Evolutionary conservation across 1,140 invertebrate genomes (phyloP).

Genomic region (Euwallacea similis): DNA sequence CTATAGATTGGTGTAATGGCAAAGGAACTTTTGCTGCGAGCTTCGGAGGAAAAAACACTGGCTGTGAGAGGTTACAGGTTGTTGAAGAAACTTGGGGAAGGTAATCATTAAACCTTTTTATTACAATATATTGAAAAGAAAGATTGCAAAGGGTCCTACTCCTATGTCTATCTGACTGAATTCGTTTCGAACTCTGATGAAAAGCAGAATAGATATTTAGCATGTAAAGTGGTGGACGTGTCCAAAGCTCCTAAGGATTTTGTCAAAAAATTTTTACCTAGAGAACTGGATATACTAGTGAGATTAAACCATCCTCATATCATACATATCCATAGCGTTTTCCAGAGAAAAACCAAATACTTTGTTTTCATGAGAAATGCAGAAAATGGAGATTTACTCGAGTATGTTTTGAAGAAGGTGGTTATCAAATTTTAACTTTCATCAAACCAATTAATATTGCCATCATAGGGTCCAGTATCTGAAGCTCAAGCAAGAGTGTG

Average conservation of each 20-base stretch:
- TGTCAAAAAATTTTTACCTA: slow-evolving; percentile 71
- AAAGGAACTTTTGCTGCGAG: slow-evolving; percentile 29
- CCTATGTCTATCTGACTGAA: slow-evolving; percentile 65
- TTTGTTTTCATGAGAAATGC: slow-evolving; percentile 71
- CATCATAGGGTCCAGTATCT: slow-evolving; percentile 56
- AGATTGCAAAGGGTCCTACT: slow-evolving; percentile 56
- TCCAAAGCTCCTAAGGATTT: slow-evolving; percentile 71
- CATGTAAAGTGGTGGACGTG: slow-evolving; percentile 76
- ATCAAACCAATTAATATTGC: background rate
- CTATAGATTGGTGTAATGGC: slow-evolving; percentile 12
- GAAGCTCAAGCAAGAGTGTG: slow-evolving; percentile 68
- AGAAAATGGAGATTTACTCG: slow-evolving; percentile 69
- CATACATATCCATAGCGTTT: slow-evolving; percentile 69
- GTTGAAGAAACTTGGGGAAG: slow-evolving; percentile 65
- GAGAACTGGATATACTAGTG: slow-evolving; percentile 71
- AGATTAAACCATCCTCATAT: slow-evolving; percentile 74
- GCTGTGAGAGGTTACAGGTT: slow-evolving; percentile 61
- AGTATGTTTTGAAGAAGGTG: slow-evolving; percentile 62
- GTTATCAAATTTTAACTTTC: background rate
- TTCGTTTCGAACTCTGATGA: slow-evolving; percentile 53
- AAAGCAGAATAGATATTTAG: slow-evolving; percentile 55
- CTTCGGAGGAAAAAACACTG: slow-evolving; percentile 62
- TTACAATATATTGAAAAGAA: background rate
- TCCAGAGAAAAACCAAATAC: slow-evolving; percentile 64
- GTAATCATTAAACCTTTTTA: slow-evolving; percentile 41